A percentile compares a stretch with the other conserved stretches of the same genome.
These are phyloP conservation scores for Lontra canadensis DNA, from an alignment of 2,113 vertebrate species.

Conservation along the genomic window DNA sequence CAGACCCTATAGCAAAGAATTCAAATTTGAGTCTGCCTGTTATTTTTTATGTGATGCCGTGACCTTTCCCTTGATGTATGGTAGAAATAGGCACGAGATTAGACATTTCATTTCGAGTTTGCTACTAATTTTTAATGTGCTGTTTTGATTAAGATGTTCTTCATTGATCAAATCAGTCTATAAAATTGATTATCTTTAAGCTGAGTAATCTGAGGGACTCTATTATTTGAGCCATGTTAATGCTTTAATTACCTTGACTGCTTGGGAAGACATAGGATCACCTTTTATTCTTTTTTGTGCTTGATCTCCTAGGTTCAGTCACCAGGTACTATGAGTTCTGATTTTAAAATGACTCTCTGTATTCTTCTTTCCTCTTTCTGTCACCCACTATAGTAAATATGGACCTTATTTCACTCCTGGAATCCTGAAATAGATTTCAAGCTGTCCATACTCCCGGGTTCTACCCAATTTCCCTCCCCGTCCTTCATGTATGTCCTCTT, in stretches of 20 bases:
- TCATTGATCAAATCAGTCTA: not conserved
- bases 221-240: not conserved
- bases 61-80: not conserved
- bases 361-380: not conserved
- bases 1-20: not conserved
- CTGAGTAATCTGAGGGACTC: not conserved
- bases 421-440: constrained; percentile 8
- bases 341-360: not conserved
- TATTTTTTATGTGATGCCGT: not conserved
- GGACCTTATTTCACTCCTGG: not conserved
- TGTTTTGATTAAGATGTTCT: not conserved
- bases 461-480: not conserved
- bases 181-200: constrained; percentile 13
- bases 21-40: not conserved
- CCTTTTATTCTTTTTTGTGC: not conserved
- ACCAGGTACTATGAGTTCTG: not conserved
- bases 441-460: not conserved
- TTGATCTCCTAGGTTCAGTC: not conserved
- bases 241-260: not conserved
- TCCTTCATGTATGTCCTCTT: not conserved
- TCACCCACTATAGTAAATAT: not conserved
- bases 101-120: not conserved
- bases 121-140: not conserved
- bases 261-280: not conserved
- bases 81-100: not conserved